Evolutionary conservation across 2,113 vertebrate genomes (phyloP).

Genomic region (Epinephelus cyanopodus): DNA sequence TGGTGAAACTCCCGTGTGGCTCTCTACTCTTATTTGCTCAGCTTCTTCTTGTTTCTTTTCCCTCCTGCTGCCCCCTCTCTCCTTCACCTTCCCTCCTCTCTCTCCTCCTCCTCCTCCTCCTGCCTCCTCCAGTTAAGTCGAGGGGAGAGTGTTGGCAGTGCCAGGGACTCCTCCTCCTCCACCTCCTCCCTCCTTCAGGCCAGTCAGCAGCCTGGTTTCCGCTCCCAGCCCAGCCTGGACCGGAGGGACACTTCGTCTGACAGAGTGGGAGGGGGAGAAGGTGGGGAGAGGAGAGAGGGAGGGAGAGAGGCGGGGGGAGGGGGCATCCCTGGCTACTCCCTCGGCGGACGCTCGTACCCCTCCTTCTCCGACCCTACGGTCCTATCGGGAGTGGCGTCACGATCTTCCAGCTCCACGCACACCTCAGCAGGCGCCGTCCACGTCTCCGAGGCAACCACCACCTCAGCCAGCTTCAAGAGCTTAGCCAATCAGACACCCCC

Average conservation of each 20-base stretch:
- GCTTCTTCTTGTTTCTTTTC: slow-evolving; percentile 42
- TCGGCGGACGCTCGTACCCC: slow-evolving; percentile 84
- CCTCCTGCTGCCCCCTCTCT: slow-evolving; percentile 9
- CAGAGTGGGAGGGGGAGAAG: slow-evolving; percentile 54
- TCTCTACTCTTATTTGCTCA: slow-evolving; percentile 34
- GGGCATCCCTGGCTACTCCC: slow-evolving; percentile 82
- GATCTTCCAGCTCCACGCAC: slow-evolving; percentile 92
- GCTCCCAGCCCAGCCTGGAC: slow-evolving; percentile 95
- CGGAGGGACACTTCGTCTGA: slow-evolving; percentile 72
- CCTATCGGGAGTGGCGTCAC: slow-evolving; percentile 84
- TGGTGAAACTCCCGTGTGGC: background rate
- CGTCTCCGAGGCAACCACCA: slow-evolving; percentile 89
- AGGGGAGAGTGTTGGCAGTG: slow-evolving; percentile 88
- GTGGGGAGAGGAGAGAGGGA: slow-evolving; percentile 58
- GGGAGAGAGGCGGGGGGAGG: slow-evolving; percentile 53
- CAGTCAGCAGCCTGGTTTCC: slow-evolving; percentile 92
- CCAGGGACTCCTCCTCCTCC: slow-evolving; percentile 90
- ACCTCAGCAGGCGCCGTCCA: slow-evolving; percentile 79
- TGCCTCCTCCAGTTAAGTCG: slow-evolving; percentile 87
- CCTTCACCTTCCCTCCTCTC: slow-evolving; percentile 18
- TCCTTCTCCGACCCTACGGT: slow-evolving; percentile 90
- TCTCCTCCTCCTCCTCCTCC: background rate
- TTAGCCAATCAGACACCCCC: slow-evolving; percentile 93
- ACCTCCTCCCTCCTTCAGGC: slow-evolving; percentile 89
- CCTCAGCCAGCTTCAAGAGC: slow-evolving; percentile 95